Percentiles rank a stretch among this genome's conserved stretches.
phyloP scores from a whole-genome alignment of 2,888 invertebrate genomes.

The Tromatobia lineatoria region DNA sequence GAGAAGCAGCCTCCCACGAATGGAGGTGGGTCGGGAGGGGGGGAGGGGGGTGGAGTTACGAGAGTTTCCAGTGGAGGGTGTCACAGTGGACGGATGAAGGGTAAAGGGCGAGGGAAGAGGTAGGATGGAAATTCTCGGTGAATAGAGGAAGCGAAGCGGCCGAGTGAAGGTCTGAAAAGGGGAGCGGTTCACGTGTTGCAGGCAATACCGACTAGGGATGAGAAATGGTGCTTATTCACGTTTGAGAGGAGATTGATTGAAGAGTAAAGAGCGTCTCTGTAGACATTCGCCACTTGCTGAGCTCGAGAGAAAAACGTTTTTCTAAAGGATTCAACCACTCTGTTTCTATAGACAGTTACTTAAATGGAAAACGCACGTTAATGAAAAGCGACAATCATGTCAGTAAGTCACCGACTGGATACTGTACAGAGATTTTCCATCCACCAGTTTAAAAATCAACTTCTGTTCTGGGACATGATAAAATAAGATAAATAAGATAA shows the following conservation, averaged over 20 bases:
- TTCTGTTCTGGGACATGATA: no score
- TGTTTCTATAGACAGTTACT: neutral
- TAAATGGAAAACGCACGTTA: neutral
- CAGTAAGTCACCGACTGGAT: neutral
- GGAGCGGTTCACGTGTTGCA: slow-evolving; percentile 35
- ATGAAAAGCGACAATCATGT: neutral
- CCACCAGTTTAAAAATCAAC: no score
- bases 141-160: neutral
- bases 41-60: slow-evolving; percentile 49
- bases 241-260: slow-evolving; percentile 39
- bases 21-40: slow-evolving; percentile 4
- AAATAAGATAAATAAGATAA: neutral
- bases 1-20: neutral
- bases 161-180: slow-evolving; percentile 17
- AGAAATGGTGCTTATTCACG: slow-evolving; percentile 41
- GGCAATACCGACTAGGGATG: slow-evolving; percentile 12
- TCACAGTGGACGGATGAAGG: slow-evolving; percentile 40
- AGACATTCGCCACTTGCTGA: neutral
- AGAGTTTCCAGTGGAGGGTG: slow-evolving; percentile 58
- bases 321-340: neutral
- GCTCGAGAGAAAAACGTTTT: neutral
- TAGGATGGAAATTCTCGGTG: neutral
- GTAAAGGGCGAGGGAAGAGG: neutral
- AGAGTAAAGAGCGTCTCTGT: slow-evolving; percentile 11
- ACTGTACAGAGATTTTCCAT: no score